Evolutionary conservation across 2,888 invertebrate species (phyloP), one percentile per base, ranked within the genome.

Genomic region (Lepeophtheirus nordmannii): DNA sequence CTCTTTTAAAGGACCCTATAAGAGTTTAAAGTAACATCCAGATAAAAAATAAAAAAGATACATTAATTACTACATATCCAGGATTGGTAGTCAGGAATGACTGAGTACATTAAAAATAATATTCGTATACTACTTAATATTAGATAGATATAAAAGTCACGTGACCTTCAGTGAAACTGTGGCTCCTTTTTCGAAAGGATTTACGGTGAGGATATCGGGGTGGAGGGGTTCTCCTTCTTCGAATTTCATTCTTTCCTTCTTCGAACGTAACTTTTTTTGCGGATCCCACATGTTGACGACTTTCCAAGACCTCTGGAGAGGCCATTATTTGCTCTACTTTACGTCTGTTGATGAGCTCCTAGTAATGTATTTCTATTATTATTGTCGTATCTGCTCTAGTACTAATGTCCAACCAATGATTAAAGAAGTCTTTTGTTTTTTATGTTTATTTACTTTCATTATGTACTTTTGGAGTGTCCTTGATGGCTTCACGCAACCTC

Each of bases 151-250:
- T 17, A 46, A 17, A 5, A 46, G 53, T 46, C 53, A 46, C 53
- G 53, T 46, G 53, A 46, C 53, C 53, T 46, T 46, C 53, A 46
- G 53, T 46, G 17, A 46, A 46, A 17, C 53, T 46, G 53, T 46
- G 53, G 53, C 53, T 46, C 53, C 53, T 46, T 17, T 46, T 46
- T 46, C 53, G 53, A 17, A 46, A 46, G 53, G 53, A 46, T 46
- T 17, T 14, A 46, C 53, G 53, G 8, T 46, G 53, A 46, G 53
- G 53, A 17, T 46, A 46, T 46, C 53, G 53, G 5, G 53, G 53
- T n/a, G 53, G 53, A 46, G 53, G 53, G 8, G 53, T 46, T 46
- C 53, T 14, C 5, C 53, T 14, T 46, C 53, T 14, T 17, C 53
- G 53, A 17, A 46, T 46, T 14, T 46, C 53, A n/a, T 17, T 46